Evolutionary conservation across 1,140 invertebrate species (phyloP).

Genomic region (Drosophila ananassae): DNA sequence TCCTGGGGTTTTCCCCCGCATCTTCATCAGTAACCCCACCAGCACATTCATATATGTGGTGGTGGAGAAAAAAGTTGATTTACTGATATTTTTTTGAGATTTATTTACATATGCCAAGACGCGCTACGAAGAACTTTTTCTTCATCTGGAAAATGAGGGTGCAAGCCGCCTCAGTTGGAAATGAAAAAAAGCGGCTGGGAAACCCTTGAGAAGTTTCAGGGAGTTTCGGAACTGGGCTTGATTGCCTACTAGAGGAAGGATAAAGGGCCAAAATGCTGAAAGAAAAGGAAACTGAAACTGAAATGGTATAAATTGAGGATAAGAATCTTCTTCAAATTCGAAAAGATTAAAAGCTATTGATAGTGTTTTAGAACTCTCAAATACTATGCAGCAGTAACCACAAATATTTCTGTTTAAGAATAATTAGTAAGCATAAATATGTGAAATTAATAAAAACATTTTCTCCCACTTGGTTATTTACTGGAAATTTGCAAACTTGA

Average conservation of each 20-base stretch:
- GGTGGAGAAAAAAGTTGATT: slow-evolving; percentile 58
- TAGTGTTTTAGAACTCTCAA: neutral
- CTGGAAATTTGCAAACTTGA: neutral
- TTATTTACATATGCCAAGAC: slow-evolving; percentile 79
- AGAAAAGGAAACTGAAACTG: neutral
- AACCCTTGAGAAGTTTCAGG: slow-evolving; percentile 27
- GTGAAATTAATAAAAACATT: neutral
- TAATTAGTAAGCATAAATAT: slow-evolving; percentile 1
- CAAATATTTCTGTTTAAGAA: neutral
- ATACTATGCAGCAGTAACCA: neutral
- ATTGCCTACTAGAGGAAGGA: neutral
- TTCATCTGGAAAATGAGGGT: slow-evolving; percentile 24
- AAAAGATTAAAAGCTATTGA: neutral
- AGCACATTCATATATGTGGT: slow-evolving; percentile 10
- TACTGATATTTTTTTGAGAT: slow-evolving; percentile 59
- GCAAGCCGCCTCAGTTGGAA: neutral
- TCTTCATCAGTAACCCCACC: slow-evolving; percentile 14
- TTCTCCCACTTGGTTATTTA: neutral
- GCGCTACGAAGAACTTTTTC: slow-evolving; percentile 53
- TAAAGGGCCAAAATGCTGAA: neutral
- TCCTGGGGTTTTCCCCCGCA: slow-evolving; percentile 10
- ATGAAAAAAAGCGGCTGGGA: slow-evolving; percentile 20
- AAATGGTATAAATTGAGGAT: slow-evolving; percentile 1
- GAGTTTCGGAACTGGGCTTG: slow-evolving; percentile 3
- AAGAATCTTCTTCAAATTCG: neutral